Evolutionary conservation across 2,888 invertebrate species (phyloP).

Genomic region (Rhopalosiphum nymphaeae): DNA sequence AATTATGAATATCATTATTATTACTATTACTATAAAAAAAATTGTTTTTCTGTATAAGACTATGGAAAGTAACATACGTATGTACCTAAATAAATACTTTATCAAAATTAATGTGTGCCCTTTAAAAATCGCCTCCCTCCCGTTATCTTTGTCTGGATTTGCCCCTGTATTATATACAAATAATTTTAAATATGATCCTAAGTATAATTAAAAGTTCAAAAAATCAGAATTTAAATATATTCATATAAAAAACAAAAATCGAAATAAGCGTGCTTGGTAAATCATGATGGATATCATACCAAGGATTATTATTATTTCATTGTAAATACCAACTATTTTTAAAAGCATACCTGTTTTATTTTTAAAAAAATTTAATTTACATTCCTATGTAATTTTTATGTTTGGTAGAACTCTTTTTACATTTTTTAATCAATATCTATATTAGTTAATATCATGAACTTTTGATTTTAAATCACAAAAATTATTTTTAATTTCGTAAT

Average conservation of each 20-base stretch:
- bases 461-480: not conserved
- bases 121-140: too few species aligned
- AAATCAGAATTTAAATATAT: not conserved
- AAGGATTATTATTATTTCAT: not conserved
- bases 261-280: not conserved
- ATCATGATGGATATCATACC: not conserved
- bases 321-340: not conserved
- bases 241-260: not conserved
- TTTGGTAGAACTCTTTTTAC: too few species aligned
- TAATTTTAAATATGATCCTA: not conserved
- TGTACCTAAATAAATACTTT: too few species aligned
- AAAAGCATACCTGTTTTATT: not conserved
- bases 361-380: not conserved
- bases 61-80: too few species aligned
- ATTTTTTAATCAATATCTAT: not conserved
- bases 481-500: not conserved
- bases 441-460: not conserved
- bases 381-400: not conserved
- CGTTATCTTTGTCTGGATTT: too few species aligned
- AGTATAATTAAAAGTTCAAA: not conserved
- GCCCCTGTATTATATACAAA: not conserved
- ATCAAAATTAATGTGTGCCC: too few species aligned
- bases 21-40: too few species aligned
- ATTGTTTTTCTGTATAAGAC: too few species aligned
- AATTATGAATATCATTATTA: too few species aligned